Evolutionary conservation across 2,888 invertebrate species (phyloP).

Genomic region (Ctena decussata): DNA sequence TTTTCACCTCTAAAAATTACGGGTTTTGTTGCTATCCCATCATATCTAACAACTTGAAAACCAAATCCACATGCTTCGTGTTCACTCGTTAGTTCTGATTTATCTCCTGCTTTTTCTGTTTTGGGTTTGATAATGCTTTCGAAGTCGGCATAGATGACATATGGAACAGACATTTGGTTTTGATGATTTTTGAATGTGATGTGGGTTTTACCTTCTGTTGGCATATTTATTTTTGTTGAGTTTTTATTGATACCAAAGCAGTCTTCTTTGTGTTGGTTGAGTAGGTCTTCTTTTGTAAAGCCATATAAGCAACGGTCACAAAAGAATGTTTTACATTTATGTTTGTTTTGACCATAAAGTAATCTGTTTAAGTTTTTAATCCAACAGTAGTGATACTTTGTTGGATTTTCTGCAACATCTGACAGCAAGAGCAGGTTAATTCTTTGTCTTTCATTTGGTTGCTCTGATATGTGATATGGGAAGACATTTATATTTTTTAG

Average conservation of each 20-base stretch:
- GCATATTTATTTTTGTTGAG: constrained; percentile 26
- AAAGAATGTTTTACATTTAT: constrained; percentile 19
- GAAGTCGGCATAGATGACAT: constrained; percentile 8
- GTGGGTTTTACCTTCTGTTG: constrained; percentile 9
- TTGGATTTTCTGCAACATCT: not conserved
- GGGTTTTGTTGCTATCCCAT: not conserved
- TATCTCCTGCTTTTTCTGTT: constrained; percentile 6
- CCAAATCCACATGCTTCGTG: constrained; percentile 42
- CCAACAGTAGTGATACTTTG: constrained; percentile 25
- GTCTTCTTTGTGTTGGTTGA: constrained; percentile 35
- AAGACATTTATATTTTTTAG: constrained; percentile 27
- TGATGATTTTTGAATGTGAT: constrained; percentile 36
- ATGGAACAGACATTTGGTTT: constrained; percentile 29
- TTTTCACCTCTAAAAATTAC: constrained; percentile 21
- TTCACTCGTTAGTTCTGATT: constrained; percentile 32
- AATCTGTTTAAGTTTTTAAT: constrained; percentile 2
- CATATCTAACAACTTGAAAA: constrained; percentile 12
- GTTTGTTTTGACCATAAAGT: constrained; percentile 11
- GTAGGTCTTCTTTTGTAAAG: constrained; percentile 26
- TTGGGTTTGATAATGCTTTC: no score
- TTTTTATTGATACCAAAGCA: constrained; percentile 33
- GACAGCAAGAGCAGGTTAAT: not conserved
- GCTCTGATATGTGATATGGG: constrained; percentile 43
- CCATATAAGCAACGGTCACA: constrained; percentile 37
- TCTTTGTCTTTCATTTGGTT: constrained; percentile 22